Base-by-base conservation (phyloP, 2,113 vertebrate genomes). In the Neolamprologus devosi region DNA sequence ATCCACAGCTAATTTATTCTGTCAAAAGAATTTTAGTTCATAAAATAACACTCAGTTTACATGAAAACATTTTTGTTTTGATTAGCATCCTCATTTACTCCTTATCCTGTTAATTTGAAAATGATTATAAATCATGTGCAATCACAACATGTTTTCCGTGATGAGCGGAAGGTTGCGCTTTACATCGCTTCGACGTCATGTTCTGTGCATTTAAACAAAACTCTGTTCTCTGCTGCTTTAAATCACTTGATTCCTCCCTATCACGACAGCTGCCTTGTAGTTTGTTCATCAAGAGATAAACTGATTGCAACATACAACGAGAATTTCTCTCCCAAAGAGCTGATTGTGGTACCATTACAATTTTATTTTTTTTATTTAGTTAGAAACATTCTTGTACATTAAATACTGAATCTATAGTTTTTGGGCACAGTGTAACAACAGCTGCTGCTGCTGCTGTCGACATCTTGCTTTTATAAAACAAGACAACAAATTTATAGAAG, bases 71-170 rank as follows among this genome's bases (percentile, higher is more conserved):
- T 89, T 92, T 37, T 79, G 45, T 81, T 90, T 84, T 88, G 42
- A 88, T 89, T 87, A 75, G 16, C 33, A 8, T 83, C 84, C 84
- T 45, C 82, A 51, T 78, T 84, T 86, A 85, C 42, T 5, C 40
- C 1, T 23, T 81, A 85, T 87, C 63, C 2, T 54, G 65, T 81
- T 87, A 55, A 82, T 90, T 85, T 87, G 49, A 89, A 91, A 95
- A 82, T 85, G 70, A 73, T 63, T 21, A 4, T 51, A 80, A 93
- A 91, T 83, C 57, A 88, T 30, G 63, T 30, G 58, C 83, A 87
- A 83, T 90, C 90, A 81, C 30, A 35, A 54, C 65, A 4, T 37
- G 57, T 84, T 47, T 73, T 55, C 47, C n/a, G 68, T 60, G 79
- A 89, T 17, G 55, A 91, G 83, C 40, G n/a, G 12, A 45, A 81